Evolutionary conservation across 2,797 vertebrate species (phyloP).

Genomic region (Garrulus glandarius): DNA sequence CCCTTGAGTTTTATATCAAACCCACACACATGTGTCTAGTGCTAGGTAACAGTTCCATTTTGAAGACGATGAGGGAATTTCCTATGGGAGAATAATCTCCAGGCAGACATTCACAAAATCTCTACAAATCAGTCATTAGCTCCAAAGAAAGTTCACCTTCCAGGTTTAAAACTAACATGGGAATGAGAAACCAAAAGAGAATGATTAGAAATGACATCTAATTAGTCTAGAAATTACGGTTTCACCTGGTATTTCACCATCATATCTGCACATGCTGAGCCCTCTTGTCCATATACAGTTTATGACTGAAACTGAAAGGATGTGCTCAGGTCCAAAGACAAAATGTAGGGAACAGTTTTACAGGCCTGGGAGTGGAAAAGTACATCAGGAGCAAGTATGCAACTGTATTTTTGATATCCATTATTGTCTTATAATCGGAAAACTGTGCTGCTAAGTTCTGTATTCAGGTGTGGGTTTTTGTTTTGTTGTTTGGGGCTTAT

Average conservation of each 20-base stretch:
- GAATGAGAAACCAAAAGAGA: not conserved
- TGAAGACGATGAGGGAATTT: not conserved
- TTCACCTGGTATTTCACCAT: not conserved
- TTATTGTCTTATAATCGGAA: not conserved
- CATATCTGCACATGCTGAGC: not conserved
- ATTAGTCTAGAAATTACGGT: not conserved
- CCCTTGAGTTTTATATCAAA: not conserved
- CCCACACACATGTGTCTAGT: not conserved
- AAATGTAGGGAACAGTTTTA: not conserved
- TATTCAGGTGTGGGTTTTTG: not conserved
- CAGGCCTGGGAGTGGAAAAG: not conserved
- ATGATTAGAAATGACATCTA: not conserved
- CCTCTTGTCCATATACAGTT: not conserved
- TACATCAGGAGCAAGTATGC: not conserved
- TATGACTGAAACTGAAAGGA: not conserved
- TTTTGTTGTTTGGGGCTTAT: not conserved
- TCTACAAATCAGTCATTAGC: not conserved
- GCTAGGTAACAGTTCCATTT: not conserved
- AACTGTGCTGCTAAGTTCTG: not conserved
- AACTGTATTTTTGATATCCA: not conserved
- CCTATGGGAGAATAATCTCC: not conserved
- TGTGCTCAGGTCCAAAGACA: not conserved
- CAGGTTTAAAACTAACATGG: not conserved
- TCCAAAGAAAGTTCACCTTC: not conserved
- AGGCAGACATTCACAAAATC: not conserved